Base-by-base conservation (phyloP, 2,113 vertebrate genomes). In the Hippoglossus stenolepis region DNA sequence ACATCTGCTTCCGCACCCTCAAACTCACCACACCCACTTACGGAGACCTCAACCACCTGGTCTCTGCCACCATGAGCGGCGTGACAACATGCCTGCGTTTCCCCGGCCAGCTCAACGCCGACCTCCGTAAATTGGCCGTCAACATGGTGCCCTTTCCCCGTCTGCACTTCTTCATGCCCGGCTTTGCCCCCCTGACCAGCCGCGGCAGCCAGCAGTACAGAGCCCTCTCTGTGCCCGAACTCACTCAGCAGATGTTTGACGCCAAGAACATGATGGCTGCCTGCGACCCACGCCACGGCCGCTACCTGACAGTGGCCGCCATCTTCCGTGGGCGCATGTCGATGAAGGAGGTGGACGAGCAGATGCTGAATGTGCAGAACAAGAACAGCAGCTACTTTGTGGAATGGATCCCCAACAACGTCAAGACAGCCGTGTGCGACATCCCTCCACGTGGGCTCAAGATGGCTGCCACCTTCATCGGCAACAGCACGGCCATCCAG, bases 61-160 rank as follows among this genome's bases (percentile, higher is more conserved):
- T 97, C 21, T 98, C 97, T 0, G 96, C 96, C 80, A 98, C 97
- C 82, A 98, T 98, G 97, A 98, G 97, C 0, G 97, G 97, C 0
- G 97, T 98, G 0, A 99, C 97, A 5, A 98, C 97, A 1, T 98
- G 96, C 11, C 93, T 98, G 83, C 96, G 97, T n/a, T 98, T 97
- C 67, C 97, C 96, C 0, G 97, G 97, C 49, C 97, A 99, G 74
- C 95, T 99, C 15, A 98, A 99, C 0, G 97, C 97, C 0, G 97
- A 99, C 90, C 95, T 99, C 31, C 96, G 97, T 62, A 99, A 99
- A 84, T 92, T 99, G 70, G 97, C 97, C 0, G 97, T 98, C 18
- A 98, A 98, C 84, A 99, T 98, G 97, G 97, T 99, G 2, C 97
- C 97, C 60, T 99, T 99, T 90, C 97, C 97, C 0, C 96, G 97